Evolutionary conservation across 2,888 invertebrate genomes (phyloP).

Genomic region (Beris morrisii): DNA sequence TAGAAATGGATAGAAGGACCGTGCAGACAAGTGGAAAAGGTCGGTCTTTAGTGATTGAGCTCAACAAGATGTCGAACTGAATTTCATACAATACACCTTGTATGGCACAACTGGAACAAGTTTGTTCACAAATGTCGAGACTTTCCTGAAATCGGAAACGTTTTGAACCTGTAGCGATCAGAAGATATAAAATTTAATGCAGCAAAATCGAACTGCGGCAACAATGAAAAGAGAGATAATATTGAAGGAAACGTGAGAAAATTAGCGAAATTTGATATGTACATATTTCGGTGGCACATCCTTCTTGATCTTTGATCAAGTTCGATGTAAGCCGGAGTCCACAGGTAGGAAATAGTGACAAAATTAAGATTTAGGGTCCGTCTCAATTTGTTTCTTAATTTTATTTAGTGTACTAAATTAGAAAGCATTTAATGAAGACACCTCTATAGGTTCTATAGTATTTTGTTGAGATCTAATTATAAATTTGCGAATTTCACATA

Average conservation of each 20-base stretch:
- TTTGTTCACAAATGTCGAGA: not conserved
- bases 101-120: slow-evolving; percentile 1
- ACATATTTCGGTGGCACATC: no score
- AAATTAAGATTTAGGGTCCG: no score
- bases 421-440: no score
- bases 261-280: slow-evolving; percentile 30
- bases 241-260: slow-evolving; percentile 20
- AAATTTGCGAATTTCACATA: no score
- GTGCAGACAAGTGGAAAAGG: slow-evolving; percentile 19
- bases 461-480: no score
- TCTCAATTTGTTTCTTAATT: no score
- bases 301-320: no score
- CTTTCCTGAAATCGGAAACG: slow-evolving; percentile 16
- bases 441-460: no score
- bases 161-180: slow-evolving; percentile 23
- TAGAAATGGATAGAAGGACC: slow-evolving; percentile 13
- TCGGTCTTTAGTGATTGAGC: slow-evolving; percentile 2
- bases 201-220: slow-evolving; percentile 23
- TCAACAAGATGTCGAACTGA: slow-evolving; percentile 16
- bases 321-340: no score
- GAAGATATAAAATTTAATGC: not conserved
- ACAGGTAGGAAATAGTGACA: no score
- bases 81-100: slow-evolving; percentile 23
- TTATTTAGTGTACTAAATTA: no score
- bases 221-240: slow-evolving; percentile 19